Percentiles rank a stretch among this genome's conserved stretches.
Conservation (phyloP, 2,113 vertebrate genomes). For the Mohoua ochrocephala region DNA sequence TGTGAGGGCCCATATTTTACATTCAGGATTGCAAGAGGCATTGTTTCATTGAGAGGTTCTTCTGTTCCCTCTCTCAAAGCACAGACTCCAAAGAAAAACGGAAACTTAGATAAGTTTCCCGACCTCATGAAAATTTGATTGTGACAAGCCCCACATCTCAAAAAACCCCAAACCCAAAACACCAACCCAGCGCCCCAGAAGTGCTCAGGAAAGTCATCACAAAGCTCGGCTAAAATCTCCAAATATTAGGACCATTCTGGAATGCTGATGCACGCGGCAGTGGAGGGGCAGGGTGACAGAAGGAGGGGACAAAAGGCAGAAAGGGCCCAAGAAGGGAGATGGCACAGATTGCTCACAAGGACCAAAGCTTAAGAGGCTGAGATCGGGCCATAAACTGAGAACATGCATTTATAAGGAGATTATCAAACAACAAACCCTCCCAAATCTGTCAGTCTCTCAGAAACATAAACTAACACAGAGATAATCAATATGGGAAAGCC, state of each 20-base stretch:
- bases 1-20: not conserved
- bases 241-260: not conserved
- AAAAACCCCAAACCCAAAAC: not conserved
- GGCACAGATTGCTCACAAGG: not conserved
- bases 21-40: not conserved
- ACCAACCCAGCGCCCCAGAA: rapidly evolving
- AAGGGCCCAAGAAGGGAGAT: not conserved
- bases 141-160: not conserved
- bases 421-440: not conserved
- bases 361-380: not conserved
- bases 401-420: not conserved
- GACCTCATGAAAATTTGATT: not conserved
- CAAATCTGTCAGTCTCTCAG: not conserved
- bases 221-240: not conserved
- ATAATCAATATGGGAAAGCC: not conserved
- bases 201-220: not conserved
- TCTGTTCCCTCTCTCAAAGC: not conserved
- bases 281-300: not conserved
- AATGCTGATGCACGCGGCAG: rapidly evolving
- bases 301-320: not conserved
- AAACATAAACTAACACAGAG: not conserved
- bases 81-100: not conserved
- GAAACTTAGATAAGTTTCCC: not conserved
- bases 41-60: not conserved
- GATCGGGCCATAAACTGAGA: not conserved